phyloP scores from a whole-genome alignment of 2,113 vertebrate species.

The Otocyon megalotis region DNA sequence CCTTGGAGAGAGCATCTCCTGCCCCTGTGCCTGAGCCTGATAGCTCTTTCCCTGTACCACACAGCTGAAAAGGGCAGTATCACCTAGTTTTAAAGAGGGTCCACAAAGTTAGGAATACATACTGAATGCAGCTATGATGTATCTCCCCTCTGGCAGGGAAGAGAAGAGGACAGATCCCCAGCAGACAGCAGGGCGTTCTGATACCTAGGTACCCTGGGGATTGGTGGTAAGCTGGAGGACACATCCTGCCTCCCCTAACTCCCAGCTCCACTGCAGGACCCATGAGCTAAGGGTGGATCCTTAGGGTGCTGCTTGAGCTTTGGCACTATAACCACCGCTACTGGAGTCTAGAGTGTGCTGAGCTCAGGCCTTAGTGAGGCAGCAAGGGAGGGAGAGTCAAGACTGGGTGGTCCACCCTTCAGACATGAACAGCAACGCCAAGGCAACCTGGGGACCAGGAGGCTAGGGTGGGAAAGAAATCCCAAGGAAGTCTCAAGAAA shows the following conservation, averaged over 20 bases:
- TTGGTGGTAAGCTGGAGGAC: background rate
- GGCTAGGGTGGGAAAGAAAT: background rate
- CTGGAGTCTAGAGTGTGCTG: background rate
- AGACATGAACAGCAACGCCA: background rate
- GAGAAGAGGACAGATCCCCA: constrained; percentile 7
- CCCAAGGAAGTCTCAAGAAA: background rate
- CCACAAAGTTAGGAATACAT: background rate
- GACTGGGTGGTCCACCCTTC: background rate
- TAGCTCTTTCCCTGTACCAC: background rate
- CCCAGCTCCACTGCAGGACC: background rate
- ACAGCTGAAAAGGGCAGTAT: constrained; percentile 19
- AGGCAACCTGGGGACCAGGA: background rate
- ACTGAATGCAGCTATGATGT: background rate
- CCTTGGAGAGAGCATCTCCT: background rate
- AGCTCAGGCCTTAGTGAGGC: background rate
- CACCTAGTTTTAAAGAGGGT: background rate
- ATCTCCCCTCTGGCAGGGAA: background rate
- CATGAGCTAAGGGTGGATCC: background rate
- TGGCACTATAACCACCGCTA: background rate
- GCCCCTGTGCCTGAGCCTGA: background rate
- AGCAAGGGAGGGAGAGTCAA: background rate
- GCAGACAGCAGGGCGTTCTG: constrained; percentile 1
- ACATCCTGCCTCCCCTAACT: background rate
- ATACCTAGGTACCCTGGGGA: background rate
- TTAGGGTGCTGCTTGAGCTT: background rate